Base-by-base conservation (phyloP, 53 echinoderm and acorn worm genomes). In the Henricia sp. region DNA sequence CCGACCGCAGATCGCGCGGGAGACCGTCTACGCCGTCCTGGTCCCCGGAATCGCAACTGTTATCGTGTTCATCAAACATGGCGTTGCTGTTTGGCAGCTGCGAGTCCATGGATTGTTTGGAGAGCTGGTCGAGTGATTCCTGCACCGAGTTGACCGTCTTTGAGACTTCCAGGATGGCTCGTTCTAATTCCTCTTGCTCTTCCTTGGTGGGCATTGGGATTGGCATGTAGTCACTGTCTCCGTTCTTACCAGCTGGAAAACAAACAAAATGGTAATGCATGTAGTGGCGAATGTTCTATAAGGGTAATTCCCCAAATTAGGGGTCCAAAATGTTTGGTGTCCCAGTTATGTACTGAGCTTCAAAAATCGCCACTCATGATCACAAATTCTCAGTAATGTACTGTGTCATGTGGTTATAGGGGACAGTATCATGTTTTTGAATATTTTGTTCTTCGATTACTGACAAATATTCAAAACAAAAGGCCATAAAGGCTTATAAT, bases 1-100 rank as follows among this genome's bases (percentile, higher is more conserved):
- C 96, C 26, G 91, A 89, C 53, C 93, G 96, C 26, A 96, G 90
- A 58, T 93, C 96, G 68, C 93, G 93, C 0, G 96, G 96, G 25
- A 96, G 77, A 26, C 91, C 96, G 70, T 96, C 93, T 8, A 74
- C 82, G 9, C 91, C 90, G 50, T 91, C 96, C 24, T 90, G 88
- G 48, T 95, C 95, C 3, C 83, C 80, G 13, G 88, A 90, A 44
- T 95, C 95, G 33, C 72, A 83, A 42, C 78, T 72, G 40, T 80
- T 82, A 50, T 55, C 80, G 19, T 87, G 87, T 72, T 90, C 90
- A 30, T 86, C 73, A 43, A 89, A 84, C 84, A 83, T 63, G 51
- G 56, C 43, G n/a, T 74, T 52, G 34, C 36, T 56, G 53, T 75
- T 23, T 6, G 84, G 64, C 38, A 88, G 50, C n/a, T 88, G 88